These are phyloP conservation scores for Cercopithecus mona DNA, from an alignment of 2,113 vertebrate species.

Conservation along the genomic window DNA sequence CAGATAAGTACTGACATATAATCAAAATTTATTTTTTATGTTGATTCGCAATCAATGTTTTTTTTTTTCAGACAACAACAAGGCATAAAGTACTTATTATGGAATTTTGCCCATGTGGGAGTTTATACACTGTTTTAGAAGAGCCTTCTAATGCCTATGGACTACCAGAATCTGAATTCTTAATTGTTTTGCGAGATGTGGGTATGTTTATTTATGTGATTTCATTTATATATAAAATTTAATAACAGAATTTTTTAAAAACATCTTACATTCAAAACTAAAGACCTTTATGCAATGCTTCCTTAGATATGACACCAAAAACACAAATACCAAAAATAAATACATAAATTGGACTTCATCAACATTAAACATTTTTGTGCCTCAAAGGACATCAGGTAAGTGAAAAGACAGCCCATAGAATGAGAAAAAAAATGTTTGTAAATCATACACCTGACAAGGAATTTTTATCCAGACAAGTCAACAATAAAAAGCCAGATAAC, in stretches of 20 bases:
- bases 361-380: neutral
- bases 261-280: neutral
- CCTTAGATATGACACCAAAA: conserved; percentile 40
- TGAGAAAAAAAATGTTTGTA: conserved; percentile 17
- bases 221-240: conserved; percentile 5
- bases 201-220: conserved; percentile 86
- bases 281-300: conserved; percentile 31
- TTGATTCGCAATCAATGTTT: conserved; percentile 22
- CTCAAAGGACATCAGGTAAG: neutral
- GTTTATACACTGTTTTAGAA: conserved; percentile 97
- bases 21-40: conserved; percentile 8
- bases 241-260: neutral
- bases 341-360: neutral
- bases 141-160: conserved; percentile 97
- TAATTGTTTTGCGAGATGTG: conserved; percentile 97
- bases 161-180: conserved; percentile 97
- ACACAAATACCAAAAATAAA: neutral
- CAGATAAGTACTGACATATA: neutral
- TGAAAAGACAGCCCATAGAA: neutral
- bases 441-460: neutral
- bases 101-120: conserved; percentile 98
- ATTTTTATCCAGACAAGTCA: neutral
- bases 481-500: neutral
- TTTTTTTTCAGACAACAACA: conserved; percentile 88
- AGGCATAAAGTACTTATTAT: conserved; percentile 98